Percentiles rank a stretch among this genome's conserved stretches.
Evolutionary conservation across 64 coral and sea anemone genomes (phyloP).

Genomic region (Dendronephthya gigantea): DNA sequence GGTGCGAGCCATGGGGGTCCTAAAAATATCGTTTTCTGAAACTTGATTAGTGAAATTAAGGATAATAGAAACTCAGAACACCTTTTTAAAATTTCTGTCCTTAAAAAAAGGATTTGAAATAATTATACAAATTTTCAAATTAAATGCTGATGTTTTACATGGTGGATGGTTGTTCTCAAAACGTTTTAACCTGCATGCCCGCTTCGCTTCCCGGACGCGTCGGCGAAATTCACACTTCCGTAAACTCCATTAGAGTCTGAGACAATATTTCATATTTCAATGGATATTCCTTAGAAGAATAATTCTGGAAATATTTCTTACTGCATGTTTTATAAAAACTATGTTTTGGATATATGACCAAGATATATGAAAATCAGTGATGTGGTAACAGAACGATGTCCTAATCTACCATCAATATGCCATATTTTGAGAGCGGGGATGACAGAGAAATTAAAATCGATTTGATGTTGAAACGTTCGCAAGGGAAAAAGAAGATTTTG

Average conservation of each 20-base stretch:
- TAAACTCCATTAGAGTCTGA: neutral
- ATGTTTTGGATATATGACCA: neutral
- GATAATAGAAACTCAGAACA: too few species aligned
- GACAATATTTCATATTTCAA: neutral
- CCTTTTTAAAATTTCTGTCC: too few species aligned
- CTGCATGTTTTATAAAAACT: neutral
- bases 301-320: neutral
- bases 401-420: neutral
- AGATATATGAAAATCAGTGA: neutral
- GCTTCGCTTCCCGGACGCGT: too few species aligned
- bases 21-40: too few species aligned
- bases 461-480: slow-evolving; percentile 72
- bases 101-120: too few species aligned
- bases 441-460: slow-evolving; percentile 59
- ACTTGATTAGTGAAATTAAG: too few species aligned
- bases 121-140: too few species aligned
- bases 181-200: too few species aligned
- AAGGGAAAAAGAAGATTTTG: slow-evolving; percentile 86
- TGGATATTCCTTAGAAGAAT: neutral
- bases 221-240: neutral
- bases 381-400: neutral
- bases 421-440: slow-evolving; percentile 72
- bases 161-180: too few species aligned
- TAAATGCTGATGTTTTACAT: too few species aligned
- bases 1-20: too few species aligned